Percentiles rank a stretch among this genome's conserved stretches.
phyloP scores from a whole-genome alignment of 1,140 invertebrate genomes.

The Camponotus floridanus region DNA sequence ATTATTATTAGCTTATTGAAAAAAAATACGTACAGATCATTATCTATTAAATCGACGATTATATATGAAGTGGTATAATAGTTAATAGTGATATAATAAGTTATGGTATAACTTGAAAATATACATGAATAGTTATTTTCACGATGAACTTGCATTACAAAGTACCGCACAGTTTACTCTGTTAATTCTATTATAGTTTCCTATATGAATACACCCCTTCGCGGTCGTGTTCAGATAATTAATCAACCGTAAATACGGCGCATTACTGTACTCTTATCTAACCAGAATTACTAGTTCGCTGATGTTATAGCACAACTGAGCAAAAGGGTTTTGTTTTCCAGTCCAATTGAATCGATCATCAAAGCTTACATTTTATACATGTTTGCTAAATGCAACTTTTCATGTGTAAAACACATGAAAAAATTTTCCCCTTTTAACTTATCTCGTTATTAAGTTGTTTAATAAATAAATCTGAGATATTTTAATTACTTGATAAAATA shows the following conservation, averaged over 20 bases:
- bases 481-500: too few species aligned
- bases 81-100: too few species aligned
- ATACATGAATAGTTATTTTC: constrained; percentile 1
- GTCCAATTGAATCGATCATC: constrained; percentile 1
- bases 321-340: constrained; percentile 22
- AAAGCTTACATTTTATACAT: neutral
- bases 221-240: constrained; percentile 17
- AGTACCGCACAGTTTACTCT: constrained; percentile 1
- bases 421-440: neutral
- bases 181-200: constrained; percentile 34
- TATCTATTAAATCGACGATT: neutral
- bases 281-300: constrained; percentile 13
- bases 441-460: neutral
- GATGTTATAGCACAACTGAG: neutral
- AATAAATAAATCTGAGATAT: too few species aligned
- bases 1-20: neutral
- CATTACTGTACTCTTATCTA: constrained; percentile 16
- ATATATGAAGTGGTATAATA: neutral
- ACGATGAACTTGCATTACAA: neutral
- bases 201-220: constrained; percentile 19
- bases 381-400: neutral
- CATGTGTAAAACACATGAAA: neutral
- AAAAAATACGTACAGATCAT: neutral
- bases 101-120: neutral
- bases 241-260: constrained; percentile 40